phyloP scores from a whole-genome alignment of 2,113 vertebrate species.

The Cygnus atratus region DNA sequence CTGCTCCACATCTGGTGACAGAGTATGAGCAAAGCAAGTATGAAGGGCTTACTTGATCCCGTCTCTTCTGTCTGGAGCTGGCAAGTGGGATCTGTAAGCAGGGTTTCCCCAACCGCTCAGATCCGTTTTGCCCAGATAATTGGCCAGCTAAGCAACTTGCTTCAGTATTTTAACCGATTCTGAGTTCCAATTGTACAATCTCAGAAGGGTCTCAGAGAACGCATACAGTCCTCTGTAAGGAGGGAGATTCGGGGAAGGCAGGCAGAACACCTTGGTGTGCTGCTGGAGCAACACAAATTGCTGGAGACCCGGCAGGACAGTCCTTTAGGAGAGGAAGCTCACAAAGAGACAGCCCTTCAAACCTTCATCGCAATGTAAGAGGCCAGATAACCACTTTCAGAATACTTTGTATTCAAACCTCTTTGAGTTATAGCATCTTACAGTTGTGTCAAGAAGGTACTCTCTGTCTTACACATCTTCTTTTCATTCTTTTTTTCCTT shows the following conservation, averaged over 20 bases:
- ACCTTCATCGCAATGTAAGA: not conserved
- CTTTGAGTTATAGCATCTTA: not conserved
- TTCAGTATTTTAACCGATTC: not conserved
- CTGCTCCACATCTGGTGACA: accelerated
- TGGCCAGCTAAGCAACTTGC: not conserved
- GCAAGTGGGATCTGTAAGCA: not conserved
- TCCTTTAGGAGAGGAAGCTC: not conserved
- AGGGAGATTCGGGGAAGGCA: not conserved
- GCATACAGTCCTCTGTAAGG: not conserved
- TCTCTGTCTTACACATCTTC: accelerated
- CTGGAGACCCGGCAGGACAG: not conserved
- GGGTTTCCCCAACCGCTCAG: not conserved
- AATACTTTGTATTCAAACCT: not conserved
- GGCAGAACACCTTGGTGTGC: not conserved
- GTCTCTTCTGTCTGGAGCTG: not conserved
- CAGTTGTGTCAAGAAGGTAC: not conserved
- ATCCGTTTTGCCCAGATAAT: not conserved
- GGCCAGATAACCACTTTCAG: not conserved
- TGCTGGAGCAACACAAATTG: not conserved
- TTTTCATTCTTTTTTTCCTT: not conserved
- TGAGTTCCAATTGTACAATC: not conserved
- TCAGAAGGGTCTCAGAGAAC: not conserved
- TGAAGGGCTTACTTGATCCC: not conserved
- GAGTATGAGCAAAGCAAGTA: not conserved
- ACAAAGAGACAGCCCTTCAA: not conserved